These are phyloP conservation scores for Saccostrea glomerata DNA, from an alignment of 1,140 invertebrate species.

Conservation along the genomic window DNA sequence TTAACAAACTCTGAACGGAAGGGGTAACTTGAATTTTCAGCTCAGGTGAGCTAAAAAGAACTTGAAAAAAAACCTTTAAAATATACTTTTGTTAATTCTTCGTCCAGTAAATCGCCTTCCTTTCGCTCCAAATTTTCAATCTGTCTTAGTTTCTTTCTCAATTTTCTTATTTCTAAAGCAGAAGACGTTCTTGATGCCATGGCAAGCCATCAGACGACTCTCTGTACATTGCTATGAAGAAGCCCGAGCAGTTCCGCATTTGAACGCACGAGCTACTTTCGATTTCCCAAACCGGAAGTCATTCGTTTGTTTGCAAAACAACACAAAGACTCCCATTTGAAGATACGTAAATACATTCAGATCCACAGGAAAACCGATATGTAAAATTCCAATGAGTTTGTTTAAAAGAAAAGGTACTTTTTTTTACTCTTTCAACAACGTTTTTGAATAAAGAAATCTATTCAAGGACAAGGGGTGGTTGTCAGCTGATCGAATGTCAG, in stretches of 20 bases:
- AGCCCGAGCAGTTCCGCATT: not conserved
- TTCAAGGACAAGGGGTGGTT: not conserved
- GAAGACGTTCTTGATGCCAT: constrained; percentile 52
- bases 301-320: not conserved
- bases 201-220: not conserved
- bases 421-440: not conserved
- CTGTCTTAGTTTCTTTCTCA: constrained; percentile 67
- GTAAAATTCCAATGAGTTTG: constrained; percentile 21
- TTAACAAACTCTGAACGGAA: too few species aligned
- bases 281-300: constrained; percentile 16
- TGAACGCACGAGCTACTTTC: not conserved
- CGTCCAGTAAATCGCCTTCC: constrained; percentile 58
- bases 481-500: not conserved
- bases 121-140: constrained; percentile 65
- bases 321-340: constrained; percentile 12
- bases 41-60: too few species aligned
- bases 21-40: too few species aligned
- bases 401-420: constrained; percentile 30
- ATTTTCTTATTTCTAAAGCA: constrained; percentile 67
- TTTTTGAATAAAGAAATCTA: not conserved
- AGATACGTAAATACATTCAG: constrained; percentile 11
- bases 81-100: constrained; percentile 62
- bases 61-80: not conserved
- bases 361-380: not conserved
- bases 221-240: not conserved